These are phyloP conservation scores for Corythaeola cristata DNA, from an alignment of 2,113 vertebrate genomes.

Conservation along the genomic window DNA sequence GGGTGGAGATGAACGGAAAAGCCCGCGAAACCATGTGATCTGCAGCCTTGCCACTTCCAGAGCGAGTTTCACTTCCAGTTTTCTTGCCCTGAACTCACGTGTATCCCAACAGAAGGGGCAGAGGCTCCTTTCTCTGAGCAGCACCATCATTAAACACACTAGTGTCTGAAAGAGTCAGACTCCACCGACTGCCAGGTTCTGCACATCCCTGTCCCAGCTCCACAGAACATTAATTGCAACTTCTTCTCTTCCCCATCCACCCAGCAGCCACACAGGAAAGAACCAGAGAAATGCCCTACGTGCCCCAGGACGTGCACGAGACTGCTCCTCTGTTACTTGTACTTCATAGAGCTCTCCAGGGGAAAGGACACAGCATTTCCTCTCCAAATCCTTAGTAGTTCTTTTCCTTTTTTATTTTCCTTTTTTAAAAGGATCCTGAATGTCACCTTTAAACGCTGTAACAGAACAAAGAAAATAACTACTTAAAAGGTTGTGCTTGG, in stretches of 20 bases:
- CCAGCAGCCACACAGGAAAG: not conserved
- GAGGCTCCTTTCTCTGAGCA: not conserved
- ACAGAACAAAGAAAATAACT: constrained; percentile 21
- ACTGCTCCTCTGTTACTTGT: not conserved
- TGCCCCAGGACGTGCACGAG: not conserved
- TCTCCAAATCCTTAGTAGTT: not conserved
- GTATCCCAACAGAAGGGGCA: not conserved
- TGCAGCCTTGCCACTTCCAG: not conserved
- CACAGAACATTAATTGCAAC: not conserved
- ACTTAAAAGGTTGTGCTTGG: too few relatives aligned
- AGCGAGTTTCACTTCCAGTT: not conserved
- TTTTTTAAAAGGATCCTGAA: not conserved
- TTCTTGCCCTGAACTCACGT: not conserved
- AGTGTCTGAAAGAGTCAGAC: not conserved
- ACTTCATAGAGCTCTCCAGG: not conserved
- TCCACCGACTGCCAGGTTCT: not conserved
- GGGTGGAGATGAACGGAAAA: not conserved
- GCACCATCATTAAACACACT: not conserved
- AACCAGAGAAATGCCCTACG: not conserved
- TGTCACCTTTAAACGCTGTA: not conserved
- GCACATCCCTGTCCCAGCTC: not conserved
- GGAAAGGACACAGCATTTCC: not conserved
- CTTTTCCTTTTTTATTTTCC: not conserved
- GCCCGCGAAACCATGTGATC: rapidly evolving
- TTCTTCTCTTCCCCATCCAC: not conserved